Evolutionary conservation across 2,888 invertebrate genomes (phyloP).

Genomic region (Andrena flavipes): DNA sequence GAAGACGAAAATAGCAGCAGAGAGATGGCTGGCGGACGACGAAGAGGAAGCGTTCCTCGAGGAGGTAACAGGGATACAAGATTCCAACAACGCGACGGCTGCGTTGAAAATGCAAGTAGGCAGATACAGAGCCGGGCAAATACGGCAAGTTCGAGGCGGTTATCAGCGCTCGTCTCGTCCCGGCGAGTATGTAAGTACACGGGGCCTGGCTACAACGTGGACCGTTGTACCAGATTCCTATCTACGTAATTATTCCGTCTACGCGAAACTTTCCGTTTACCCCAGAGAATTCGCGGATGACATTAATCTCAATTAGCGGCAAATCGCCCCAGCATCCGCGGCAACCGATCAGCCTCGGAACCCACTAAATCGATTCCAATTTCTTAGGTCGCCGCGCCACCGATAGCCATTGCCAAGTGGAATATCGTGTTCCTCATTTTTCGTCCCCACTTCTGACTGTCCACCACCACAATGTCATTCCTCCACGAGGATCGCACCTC

Average conservation of each 20-base stretch:
- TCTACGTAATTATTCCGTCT: slow-evolving; percentile 77
- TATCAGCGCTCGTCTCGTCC: slow-evolving; percentile 62
- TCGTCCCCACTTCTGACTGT: slow-evolving; percentile 4
- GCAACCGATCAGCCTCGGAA: slow-evolving; percentile 35
- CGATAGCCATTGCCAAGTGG: slow-evolving; percentile 50
- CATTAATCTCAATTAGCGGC: slow-evolving; percentile 76
- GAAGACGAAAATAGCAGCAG: slow-evolving; percentile 18
- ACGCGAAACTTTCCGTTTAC: slow-evolving; percentile 67
- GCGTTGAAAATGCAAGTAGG: slow-evolving; percentile 55
- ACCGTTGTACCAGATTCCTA: slow-evolving; percentile 69
- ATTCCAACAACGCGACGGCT: slow-evolving; percentile 26
- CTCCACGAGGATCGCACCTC: slow-evolving; percentile 9
- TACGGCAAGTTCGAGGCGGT: slow-evolving; percentile 61
- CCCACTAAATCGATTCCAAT: slow-evolving; percentile 66
- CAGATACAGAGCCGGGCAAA: slow-evolving; percentile 48
- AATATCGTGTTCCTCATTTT: slow-evolving; percentile 66
- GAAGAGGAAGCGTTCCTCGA: slow-evolving; percentile 24
- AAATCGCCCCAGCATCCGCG: slow-evolving; percentile 56
- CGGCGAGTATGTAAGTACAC: slow-evolving; percentile 50
- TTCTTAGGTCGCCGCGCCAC: slow-evolving; percentile 46
- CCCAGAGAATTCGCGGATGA: slow-evolving; percentile 64
- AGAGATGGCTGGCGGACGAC: slow-evolving; percentile 23
- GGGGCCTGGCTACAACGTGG: slow-evolving; percentile 39
- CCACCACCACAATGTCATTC: background rate
- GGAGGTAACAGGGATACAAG: slow-evolving; percentile 42